Evolutionary conservation across 53 echinoderm and acorn worm species (phyloP), one percentile per base, ranked within the genome.

Genomic region (Paracentrotus lividus): DNA sequence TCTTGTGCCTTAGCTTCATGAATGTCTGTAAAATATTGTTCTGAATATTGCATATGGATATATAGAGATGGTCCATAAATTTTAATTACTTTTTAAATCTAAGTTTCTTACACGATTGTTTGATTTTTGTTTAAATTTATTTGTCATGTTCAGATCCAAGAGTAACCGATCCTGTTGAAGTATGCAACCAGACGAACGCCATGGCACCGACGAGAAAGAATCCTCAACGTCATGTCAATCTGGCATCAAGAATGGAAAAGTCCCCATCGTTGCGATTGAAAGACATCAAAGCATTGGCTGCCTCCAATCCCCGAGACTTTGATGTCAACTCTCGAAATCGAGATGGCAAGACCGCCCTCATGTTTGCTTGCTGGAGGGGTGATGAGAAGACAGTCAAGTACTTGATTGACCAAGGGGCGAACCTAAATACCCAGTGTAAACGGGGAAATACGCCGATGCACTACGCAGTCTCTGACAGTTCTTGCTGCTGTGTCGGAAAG

Each of bases 231-330:
- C 12, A 26, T 36, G 72, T 13, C 38, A 72, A 38, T 26, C 36
- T 72, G 72, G 33, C 34, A 72, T 38, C 34, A 72, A 72, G 72
- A 34, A 72, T 72, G 72, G 72, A 72, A 72, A 38, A 33, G 16
- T 14, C 8, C 15, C 72, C 72, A 15, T 34, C 72, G 38, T 10
- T 72, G 33, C 33, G 38, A 1, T 12, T 72, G 72, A 72, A 72
- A 27, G 72, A 72, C 36, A 72, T 72, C 38, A 33, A 72, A 16
- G n/a, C 21, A 14, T 72, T 72, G 0, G 72, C 38, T 72, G 72
- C 72, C 36, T 72, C 72, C 72, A 31, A 72, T 33, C 72, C 72
- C 16, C 13, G 12, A 34, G 72, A 38, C 72, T 72, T 72, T 26
- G 34, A 72, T 0, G 72, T 72, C 14, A 38, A 72, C 36, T 33